Conservation (phyloP, 2,888 invertebrate species). For the Stomorhina lunata region DNA sequence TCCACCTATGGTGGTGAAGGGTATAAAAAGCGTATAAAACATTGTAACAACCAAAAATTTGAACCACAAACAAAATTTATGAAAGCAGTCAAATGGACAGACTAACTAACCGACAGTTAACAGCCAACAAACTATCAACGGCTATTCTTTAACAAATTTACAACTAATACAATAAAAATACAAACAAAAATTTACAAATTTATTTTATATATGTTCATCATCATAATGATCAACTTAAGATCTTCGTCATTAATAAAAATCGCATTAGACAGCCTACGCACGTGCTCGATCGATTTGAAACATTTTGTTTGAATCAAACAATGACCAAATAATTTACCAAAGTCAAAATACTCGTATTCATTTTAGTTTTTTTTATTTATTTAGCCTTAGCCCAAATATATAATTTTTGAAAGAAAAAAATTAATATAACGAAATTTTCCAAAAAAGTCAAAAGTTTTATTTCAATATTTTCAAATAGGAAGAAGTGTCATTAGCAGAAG, state of each 20-base stretch:
- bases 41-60: not conserved
- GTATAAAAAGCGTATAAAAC: not conserved
- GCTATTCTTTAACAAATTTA: conserved; percentile 27
- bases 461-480: no score
- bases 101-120: not conserved
- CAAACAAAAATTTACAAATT: no score
- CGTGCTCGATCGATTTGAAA: conserved; percentile 36
- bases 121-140: conserved; percentile 41
- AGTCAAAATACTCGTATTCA: no score
- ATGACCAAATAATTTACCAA: not conserved
- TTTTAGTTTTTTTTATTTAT: no score
- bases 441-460: no score
- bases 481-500: no score
- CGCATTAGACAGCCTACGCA: conserved; percentile 53
- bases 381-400: not conserved
- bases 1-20: no score
- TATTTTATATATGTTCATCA: no score
- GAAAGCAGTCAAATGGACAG: not conserved
- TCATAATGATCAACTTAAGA: not conserved
- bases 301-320: conserved; percentile 16
- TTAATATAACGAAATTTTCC: no score
- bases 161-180: no score
- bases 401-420: no score
- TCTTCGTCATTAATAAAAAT: conserved; percentile 36
- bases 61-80: not conserved